Conservation (phyloP, 1,140 invertebrate genomes). For the Andricus grossulariae region DNA sequence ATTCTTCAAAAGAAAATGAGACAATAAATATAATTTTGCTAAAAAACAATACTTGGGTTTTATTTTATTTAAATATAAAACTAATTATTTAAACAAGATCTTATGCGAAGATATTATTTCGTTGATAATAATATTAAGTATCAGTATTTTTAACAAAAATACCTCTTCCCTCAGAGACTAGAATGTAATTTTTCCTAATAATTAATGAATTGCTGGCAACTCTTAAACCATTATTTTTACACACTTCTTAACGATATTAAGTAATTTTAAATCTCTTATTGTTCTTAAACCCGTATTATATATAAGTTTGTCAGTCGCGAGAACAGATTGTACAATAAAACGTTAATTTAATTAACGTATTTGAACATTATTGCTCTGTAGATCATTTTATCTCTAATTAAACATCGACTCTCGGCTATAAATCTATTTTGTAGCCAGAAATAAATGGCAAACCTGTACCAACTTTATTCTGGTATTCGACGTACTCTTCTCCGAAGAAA, state of each 20-base stretch:
- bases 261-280: too few species aligned
- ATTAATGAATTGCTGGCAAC: too few species aligned
- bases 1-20: conserved; percentile 71
- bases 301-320: too few species aligned
- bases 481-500: conserved; percentile 95
- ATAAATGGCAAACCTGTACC: conserved; percentile 96
- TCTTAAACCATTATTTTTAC: too few species aligned
- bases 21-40: conserved; percentile 76
- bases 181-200: background rate
- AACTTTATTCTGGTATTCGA: conserved; percentile 91
- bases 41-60: conserved; percentile 47
- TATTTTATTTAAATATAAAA: background rate
- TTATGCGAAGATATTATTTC: background rate
- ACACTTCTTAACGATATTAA: too few species aligned
- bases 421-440: conserved; percentile 80
- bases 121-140: background rate
- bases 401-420: background rate
- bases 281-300: too few species aligned
- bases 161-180: background rate
- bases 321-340: too few species aligned
- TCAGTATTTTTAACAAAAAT: background rate
- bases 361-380: too few species aligned
- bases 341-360: background rate
- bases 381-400: too few species aligned
- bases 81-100: background rate